Percentiles rank a stretch among this genome's conserved stretches.
Evolutionary conservation across 2,888 invertebrate genomes (phyloP).

Genomic region (Penaeus monodon): DNA sequence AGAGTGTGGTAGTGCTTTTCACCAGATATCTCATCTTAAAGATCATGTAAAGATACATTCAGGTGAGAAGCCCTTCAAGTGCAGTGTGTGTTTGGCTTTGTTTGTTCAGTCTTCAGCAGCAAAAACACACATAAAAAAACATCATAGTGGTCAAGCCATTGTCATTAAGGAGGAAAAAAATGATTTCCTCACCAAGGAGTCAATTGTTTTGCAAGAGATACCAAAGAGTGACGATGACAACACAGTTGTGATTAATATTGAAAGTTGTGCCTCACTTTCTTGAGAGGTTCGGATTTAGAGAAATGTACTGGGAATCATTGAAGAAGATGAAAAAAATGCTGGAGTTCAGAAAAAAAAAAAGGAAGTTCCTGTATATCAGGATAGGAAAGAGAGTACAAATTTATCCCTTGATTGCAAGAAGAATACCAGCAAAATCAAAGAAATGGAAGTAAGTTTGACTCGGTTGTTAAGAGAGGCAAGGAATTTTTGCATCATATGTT

Average conservation of each 20-base stretch:
- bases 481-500: background rate
- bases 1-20: slow-evolving; percentile 29
- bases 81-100: slow-evolving; percentile 18
- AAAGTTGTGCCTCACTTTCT: slow-evolving; percentile 3
- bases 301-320: background rate
- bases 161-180: slow-evolving; percentile 3
- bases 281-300: background rate
- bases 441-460: background rate
- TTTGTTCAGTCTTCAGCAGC: slow-evolving; percentile 34
- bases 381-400: background rate
- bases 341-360: background rate
- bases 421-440: background rate
- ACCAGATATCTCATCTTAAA: slow-evolving; percentile 34
- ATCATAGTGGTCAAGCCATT: slow-evolving; percentile 18
- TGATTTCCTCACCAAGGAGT: slow-evolving; percentile 4
- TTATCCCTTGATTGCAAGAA: background rate
- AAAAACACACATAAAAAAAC: slow-evolving; percentile 25
- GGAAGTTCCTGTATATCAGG: background rate
- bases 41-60: slow-evolving; percentile 32
- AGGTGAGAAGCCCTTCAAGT: slow-evolving; percentile 36
- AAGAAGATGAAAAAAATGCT: background rate
- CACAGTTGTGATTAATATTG: slow-evolving; percentile 29
- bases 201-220: background rate
- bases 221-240: background rate
- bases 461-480: too few relatives aligned